Percentiles rank a stretch among this genome's conserved stretches.
These are phyloP conservation scores for Clanis bilineata DNA, from an alignment of 2,888 invertebrate species.

Conservation along the genomic window DNA sequence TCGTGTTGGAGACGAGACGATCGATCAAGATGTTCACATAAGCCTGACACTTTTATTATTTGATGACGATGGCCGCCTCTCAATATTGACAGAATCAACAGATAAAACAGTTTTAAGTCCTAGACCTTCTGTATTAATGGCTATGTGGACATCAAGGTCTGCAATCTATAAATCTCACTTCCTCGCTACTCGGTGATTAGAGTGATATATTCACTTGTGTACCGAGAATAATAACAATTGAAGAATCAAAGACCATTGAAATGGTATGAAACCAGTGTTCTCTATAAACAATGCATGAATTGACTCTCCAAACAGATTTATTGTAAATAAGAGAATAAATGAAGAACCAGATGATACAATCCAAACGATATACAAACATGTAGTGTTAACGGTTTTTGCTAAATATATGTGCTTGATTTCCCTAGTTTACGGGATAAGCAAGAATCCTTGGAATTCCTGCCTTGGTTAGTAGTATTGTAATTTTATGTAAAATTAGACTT, in stretches of 20 bases:
- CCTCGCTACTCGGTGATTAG: conserved; percentile 18
- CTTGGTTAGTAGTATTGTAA: conserved; percentile 88
- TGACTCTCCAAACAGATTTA: conserved; percentile 17
- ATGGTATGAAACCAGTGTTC: conserved; percentile 14
- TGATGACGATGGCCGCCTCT: conserved; percentile 49
- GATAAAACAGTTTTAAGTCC: conserved; percentile 28
- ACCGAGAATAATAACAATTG: conserved; percentile 4
- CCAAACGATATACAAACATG: conserved; percentile 22
- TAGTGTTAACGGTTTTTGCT: conserved; percentile 44
- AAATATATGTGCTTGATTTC: conserved; percentile 76
- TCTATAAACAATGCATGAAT: conserved; percentile 14
- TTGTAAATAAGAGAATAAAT: conserved; percentile 27
- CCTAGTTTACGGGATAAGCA: conserved; percentile 91
- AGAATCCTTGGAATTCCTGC: conserved; percentile 89
- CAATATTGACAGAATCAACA: conserved; percentile 45
- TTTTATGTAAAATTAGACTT: conserved; percentile 55
- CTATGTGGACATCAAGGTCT: conserved; percentile 46
- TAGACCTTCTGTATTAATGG: conserved; percentile 24
- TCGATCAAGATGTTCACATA: conserved; percentile 65
- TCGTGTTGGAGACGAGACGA: conserved; percentile 45
- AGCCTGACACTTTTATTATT: conserved; percentile 65
- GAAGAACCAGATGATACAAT: conserved; percentile 26
- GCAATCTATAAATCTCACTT: conserved; percentile 20
- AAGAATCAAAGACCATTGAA: conserved; percentile 16
- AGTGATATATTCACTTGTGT: conserved; percentile 5